Conservation (phyloP, 2,888 invertebrate species). For the Apodemia mormo region DNA sequence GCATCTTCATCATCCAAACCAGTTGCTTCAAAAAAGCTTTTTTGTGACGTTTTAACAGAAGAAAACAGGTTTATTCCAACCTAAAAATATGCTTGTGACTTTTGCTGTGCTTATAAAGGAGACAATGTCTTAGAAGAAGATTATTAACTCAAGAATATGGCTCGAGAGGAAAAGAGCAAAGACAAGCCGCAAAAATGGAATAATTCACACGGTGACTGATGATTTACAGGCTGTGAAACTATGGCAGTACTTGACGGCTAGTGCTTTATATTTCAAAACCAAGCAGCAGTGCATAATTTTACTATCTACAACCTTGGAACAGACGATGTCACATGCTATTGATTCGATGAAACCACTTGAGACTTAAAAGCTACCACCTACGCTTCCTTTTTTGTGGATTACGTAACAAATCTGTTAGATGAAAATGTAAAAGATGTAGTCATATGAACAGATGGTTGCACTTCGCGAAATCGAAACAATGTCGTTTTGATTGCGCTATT, state of each 20-base stretch:
- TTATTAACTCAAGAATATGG: constrained; percentile 33
- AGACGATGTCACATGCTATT: constrained; percentile 39
- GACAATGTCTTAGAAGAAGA: constrained; percentile 32
- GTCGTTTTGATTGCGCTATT: constrained; percentile 25
- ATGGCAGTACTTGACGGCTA: constrained; percentile 40
- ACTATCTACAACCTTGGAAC: constrained; percentile 39
- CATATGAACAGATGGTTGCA: constrained; percentile 43
- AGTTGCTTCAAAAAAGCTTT: constrained; percentile 25
- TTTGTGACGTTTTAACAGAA: constrained; percentile 35
- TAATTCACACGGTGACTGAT: constrained; percentile 36
- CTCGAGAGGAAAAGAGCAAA: constrained; percentile 34
- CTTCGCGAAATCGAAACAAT: constrained; percentile 40
- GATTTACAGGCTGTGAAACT: constrained; percentile 44
- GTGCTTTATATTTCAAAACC: constrained; percentile 45
- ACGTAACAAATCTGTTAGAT: constrained; percentile 36
- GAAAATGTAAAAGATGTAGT: constrained; percentile 36
- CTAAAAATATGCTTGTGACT: constrained; percentile 30
- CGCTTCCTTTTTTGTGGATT: constrained; percentile 40
- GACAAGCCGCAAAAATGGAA: constrained; percentile 40
- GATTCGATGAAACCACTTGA: constrained; percentile 41
- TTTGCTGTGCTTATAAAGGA: constrained; percentile 36
- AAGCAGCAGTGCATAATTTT: constrained; percentile 44
- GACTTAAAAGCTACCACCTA: constrained; percentile 41
- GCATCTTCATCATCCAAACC: no score
- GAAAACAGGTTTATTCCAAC: constrained; percentile 40